A percentile compares a stretch with the other conserved stretches of the same genome.
Evolutionary conservation across 2,797 vertebrate species (phyloP).

Genomic region (Tapera naevia): DNA sequence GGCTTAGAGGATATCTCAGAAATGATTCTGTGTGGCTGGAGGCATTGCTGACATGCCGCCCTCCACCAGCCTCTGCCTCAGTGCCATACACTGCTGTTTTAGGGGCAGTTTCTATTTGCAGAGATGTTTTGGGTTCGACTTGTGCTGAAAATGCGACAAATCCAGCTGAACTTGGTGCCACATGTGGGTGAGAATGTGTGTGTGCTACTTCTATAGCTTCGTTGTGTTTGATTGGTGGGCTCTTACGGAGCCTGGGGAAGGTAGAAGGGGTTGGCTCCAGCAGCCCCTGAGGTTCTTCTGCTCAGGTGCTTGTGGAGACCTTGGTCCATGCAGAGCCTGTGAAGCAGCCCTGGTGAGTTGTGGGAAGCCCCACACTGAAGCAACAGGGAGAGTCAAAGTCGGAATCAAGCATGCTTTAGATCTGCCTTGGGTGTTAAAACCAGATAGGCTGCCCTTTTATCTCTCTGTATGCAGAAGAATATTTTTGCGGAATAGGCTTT

Average conservation of each 20-base stretch:
- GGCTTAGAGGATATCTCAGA: background rate
- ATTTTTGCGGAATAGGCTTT: background rate
- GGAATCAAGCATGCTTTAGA: background rate
- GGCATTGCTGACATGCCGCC: background rate
- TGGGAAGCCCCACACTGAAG: fast-evolving
- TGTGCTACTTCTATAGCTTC: background rate
- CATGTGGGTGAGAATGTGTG: too few species aligned
- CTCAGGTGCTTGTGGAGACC: background rate
- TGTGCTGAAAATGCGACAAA: background rate
- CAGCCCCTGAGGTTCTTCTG: background rate
- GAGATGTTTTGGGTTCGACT: background rate
- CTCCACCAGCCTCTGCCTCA: background rate
- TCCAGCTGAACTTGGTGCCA: background rate
- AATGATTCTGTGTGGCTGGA: background rate
- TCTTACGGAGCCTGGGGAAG: background rate
- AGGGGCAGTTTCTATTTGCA: background rate
- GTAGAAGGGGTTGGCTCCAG: background rate
- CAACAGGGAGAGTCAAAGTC: background rate
- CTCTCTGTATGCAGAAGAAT: too few species aligned
- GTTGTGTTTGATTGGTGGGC: background rate
- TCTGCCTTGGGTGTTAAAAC: background rate
- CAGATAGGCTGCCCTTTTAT: background rate
- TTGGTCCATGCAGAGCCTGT: background rate
- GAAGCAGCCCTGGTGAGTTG: background rate
- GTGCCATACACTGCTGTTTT: fast-evolving